Percentiles rank a stretch among this genome's conserved stretches.
Evolutionary conservation across 2,888 invertebrate species (phyloP).

Genomic region (Lycia hirtaria): DNA sequence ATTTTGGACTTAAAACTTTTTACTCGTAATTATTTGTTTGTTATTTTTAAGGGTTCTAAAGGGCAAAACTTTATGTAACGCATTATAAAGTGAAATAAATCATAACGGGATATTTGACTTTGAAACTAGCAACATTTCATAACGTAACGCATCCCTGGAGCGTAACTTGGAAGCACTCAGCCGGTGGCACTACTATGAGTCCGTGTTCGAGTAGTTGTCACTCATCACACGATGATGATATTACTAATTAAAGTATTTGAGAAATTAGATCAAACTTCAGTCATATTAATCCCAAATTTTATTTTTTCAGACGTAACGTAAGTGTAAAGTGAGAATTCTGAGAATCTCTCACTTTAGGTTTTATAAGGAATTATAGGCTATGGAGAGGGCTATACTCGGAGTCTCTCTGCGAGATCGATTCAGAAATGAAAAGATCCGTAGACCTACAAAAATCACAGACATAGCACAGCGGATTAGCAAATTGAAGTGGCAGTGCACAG

Average conservation of each 20-base stretch:
- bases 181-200: slow-evolving; percentile 15
- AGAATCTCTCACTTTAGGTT: too few relatives aligned
- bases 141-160: slow-evolving; percentile 37
- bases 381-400: too few relatives aligned
- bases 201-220: not conserved
- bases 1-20: not conserved
- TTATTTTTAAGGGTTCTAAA: slow-evolving; percentile 4
- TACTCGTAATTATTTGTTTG: not conserved
- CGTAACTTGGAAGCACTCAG: slow-evolving; percentile 38
- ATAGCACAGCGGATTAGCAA: too few relatives aligned
- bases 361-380: too few relatives aligned
- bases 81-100: slow-evolving; percentile 1
- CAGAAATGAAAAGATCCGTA: too few relatives aligned
- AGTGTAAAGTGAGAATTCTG: too few relatives aligned
- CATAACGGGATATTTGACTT: slow-evolving; percentile 22
- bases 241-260: too few relatives aligned
- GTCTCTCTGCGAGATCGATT: too few relatives aligned
- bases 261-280: not conserved
- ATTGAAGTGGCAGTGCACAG: too few relatives aligned
- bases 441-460: too few relatives aligned
- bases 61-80: slow-evolving; percentile 1
- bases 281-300: too few relatives aligned
- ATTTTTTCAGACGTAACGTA: too few relatives aligned
- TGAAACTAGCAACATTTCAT: slow-evolving; percentile 36
- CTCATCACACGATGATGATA: not conserved